Percentiles rank a stretch among this genome's conserved stretches.
phyloP scores from a whole-genome alignment of 2,113 vertebrate genomes.

The Pelusios castaneus region DNA sequence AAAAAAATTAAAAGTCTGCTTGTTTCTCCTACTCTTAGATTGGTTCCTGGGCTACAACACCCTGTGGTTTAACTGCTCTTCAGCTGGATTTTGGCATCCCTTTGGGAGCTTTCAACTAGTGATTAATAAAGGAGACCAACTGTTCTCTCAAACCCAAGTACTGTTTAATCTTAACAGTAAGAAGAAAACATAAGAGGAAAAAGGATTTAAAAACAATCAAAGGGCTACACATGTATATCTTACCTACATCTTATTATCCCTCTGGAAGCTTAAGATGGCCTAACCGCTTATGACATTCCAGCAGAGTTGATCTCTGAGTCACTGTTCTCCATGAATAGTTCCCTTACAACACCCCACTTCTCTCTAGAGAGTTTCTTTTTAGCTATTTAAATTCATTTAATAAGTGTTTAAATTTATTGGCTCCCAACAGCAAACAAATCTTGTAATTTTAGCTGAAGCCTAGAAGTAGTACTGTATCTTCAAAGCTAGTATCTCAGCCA shows the following conservation, averaged over 20 bases:
- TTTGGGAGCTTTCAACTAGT: not conserved
- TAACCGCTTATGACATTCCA: not conserved
- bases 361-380: not conserved
- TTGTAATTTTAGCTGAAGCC: not conserved
- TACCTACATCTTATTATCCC: not conserved
- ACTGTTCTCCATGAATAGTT: not conserved
- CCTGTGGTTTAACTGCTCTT: not conserved
- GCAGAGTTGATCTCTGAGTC: not conserved
- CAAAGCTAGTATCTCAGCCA: not conserved
- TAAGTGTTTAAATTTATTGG: not conserved
- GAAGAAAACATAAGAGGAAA: not conserved
- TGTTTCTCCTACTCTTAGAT: not conserved
- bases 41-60: not conserved
- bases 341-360: not conserved
- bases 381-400: not conserved
- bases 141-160: not conserved
- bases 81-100: not conserved
- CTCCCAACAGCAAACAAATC: not conserved
- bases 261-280: not conserved
- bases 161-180: not conserved
- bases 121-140: not conserved
- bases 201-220: not conserved
- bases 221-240: not conserved
- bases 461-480: not conserved
- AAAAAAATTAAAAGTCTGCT: not conserved